phyloP scores from a whole-genome alignment of 1,140 invertebrate genomes.

The Dendroctonus valens region DNA sequence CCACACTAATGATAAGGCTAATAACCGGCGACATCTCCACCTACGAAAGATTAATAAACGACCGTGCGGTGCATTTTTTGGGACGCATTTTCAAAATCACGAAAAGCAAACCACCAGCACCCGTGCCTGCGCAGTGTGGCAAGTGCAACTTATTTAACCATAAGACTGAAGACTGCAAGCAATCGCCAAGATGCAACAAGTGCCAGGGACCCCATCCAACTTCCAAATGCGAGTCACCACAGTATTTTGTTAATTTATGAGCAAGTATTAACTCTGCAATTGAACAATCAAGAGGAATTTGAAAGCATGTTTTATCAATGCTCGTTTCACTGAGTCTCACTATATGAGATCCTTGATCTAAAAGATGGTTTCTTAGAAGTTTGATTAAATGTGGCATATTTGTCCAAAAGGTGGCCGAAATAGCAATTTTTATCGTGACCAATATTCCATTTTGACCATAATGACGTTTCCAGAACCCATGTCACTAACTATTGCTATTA shows the following conservation, averaged over 20 bases:
- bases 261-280: slow-evolving; percentile 1
- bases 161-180: too few relatives aligned
- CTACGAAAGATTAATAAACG: too few relatives aligned
- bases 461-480: slow-evolving; percentile 2
- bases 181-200: too few relatives aligned
- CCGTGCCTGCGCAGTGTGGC: too few relatives aligned
- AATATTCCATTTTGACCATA: not conserved
- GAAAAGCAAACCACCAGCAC: too few relatives aligned
- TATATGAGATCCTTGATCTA: not conserved
- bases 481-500: slow-evolving; percentile 4
- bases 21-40: too few relatives aligned
- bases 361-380: not conserved
- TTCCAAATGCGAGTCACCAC: too few relatives aligned
- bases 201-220: too few relatives aligned
- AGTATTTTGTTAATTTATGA: slow-evolving; percentile 7
- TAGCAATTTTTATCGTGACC: slow-evolving; percentile 2
- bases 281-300: not conserved
- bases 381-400: slow-evolving; percentile 5
- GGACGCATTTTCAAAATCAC: too few relatives aligned
- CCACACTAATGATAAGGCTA: too few relatives aligned
- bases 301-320: slow-evolving; percentile 5
- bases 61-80: too few relatives aligned
- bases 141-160: too few relatives aligned
- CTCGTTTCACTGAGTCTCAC: not conserved
- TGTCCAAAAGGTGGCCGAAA: slow-evolving; percentile 1